Evolutionary conservation across 2,797 vertebrate species (phyloP), one percentile per base, ranked within the genome.

Genomic region (Orientallactaga sibirica): DNA sequence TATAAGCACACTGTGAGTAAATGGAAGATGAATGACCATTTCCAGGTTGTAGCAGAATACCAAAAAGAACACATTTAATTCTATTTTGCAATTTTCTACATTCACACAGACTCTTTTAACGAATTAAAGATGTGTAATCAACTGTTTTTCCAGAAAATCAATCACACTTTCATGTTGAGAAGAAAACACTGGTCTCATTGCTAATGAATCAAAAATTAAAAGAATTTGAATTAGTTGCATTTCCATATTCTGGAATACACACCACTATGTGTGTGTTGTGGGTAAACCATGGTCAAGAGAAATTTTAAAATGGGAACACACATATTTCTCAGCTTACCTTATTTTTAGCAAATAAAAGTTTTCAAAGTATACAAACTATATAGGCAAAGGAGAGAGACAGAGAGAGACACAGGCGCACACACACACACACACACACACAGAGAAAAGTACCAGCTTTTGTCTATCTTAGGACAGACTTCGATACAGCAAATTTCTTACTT

Each of bases 401-500:
- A 22, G 25, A 1, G 4, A 33, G 1, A 48, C 8, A 48, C 43
- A 48, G 5, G 8, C 43, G 8, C 43, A 48, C 43, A 48, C 43
- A 48, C 43, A 48, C 43, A 48, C 43, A 48, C 43, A 48, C 43
- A 48, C 43, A 33, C 70, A 27, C 52, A 70, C 15, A 80, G 29
- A 66, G 68, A 86, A 92, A 86, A 92, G n/a, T 9, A 83, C 37
- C 2, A 22, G 52, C 7, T 71, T 82, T 78, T 94, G 94, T 88
- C 22, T 66, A 75, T 29, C 52, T 71, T 33, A 25, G 29, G n/a
- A 80, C 5, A 73, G 19, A 68, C 1, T 24, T 29, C 48, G 73
- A 81, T 12, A 80, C 3, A 37, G 52, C 15, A 84, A 74, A 29
- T 37, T 92, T 90, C 95, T 97, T 98, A 99, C 99, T 98, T 99